phyloP scores from a whole-genome alignment of 2,797 vertebrate species.

The Nyctibius grandis region DNA sequence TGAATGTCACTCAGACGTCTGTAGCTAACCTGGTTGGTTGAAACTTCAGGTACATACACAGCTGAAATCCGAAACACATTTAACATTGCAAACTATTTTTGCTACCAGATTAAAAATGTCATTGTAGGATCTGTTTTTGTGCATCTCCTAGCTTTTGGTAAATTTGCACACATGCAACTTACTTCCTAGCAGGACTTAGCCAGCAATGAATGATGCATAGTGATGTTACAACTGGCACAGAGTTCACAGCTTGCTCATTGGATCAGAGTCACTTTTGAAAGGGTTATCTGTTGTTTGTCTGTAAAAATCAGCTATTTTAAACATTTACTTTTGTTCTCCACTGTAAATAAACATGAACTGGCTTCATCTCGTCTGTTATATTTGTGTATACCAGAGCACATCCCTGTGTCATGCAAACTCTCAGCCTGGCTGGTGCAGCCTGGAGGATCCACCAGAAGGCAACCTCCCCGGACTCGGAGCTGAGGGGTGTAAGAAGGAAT shows the following conservation, averaged over 20 bases:
- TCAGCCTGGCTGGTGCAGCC: not conserved
- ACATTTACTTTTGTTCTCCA: not conserved
- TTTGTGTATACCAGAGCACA: not conserved
- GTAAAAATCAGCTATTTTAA: constrained; percentile 18
- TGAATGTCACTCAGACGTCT: not conserved
- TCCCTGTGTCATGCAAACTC: not conserved
- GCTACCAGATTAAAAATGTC: not conserved
- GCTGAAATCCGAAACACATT: not conserved
- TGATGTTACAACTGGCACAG: not conserved
- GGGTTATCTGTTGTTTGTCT: constrained; percentile 3
- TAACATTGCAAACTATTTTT: not conserved
- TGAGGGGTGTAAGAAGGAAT: not conserved
- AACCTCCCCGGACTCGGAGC: not conserved
- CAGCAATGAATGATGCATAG: not conserved
- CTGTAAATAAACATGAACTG: constrained; percentile 11
- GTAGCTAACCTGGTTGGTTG: not conserved
- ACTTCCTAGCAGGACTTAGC: not conserved
- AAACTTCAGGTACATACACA: not conserved
- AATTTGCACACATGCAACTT: not conserved
- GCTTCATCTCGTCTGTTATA: not conserved
- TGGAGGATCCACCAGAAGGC: not conserved
- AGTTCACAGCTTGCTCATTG: not conserved
- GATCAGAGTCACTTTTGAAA: not conserved
- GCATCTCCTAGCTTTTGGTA: not conserved
- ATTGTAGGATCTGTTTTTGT: not conserved